These are phyloP conservation scores for Gadopsis bispinosus DNA, from an alignment of 2,797 vertebrate species.

Conservation along the genomic window DNA sequence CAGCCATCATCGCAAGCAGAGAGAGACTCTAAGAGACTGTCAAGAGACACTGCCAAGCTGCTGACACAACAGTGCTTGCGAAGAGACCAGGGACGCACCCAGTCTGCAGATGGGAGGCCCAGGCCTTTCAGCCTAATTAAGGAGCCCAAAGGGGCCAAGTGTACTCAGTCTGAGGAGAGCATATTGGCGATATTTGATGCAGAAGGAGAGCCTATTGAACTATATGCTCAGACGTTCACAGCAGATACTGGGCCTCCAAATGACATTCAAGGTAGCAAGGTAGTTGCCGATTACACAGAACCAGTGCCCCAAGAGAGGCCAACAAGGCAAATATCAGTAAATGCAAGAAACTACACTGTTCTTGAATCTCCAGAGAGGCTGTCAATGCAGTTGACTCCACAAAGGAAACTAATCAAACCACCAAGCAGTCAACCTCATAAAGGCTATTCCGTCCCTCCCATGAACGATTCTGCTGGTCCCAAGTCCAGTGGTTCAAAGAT, in stretches of 20 bases:
- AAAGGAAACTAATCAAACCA: conserved; percentile 84
- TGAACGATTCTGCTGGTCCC: conserved; percentile 69
- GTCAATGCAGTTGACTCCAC: conserved; percentile 75
- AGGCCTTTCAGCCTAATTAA: conserved; percentile 86
- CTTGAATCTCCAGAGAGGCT: conserved; percentile 80
- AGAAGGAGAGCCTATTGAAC: conserved; percentile 88
- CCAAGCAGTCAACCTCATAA: conserved; percentile 72
- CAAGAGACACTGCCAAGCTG: conserved; percentile 75
- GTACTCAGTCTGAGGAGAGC: conserved; percentile 90
- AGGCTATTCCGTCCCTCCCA: conserved; percentile 75
- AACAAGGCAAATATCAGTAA: conserved; percentile 77
- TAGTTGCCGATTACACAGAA: conserved; percentile 78
- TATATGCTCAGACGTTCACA: conserved; percentile 84
- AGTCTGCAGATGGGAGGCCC: conserved; percentile 82
- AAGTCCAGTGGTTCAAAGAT: conserved; percentile 87
- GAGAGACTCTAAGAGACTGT: conserved; percentile 76
- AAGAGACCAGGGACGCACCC: conserved; percentile 77
- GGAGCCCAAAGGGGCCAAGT: conserved; percentile 83
- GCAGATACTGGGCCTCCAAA: conserved; percentile 76
- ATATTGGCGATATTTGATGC: conserved; percentile 88
- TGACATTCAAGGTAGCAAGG: conserved; percentile 75
- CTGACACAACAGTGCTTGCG: conserved; percentile 72
- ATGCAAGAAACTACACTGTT: conserved; percentile 77
- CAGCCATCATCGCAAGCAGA: conserved; percentile 75
- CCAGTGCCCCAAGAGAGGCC: conserved; percentile 83